Conservation (phyloP, 2,113 vertebrate genomes). For the Bubo bubo region DNA sequence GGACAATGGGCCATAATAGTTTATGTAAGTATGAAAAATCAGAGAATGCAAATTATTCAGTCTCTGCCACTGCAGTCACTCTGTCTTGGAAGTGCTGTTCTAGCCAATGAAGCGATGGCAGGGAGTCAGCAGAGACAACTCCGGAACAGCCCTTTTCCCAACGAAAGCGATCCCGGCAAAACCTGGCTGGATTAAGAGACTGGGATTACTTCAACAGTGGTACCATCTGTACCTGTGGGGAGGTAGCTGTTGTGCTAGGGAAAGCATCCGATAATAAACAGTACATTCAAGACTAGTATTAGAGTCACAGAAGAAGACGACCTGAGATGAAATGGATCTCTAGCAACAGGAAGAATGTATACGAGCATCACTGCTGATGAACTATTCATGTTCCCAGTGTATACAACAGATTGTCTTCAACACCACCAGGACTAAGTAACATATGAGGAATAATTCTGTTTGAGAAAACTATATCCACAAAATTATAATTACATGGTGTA, state of each 20-base stretch:
- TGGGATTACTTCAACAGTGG: background rate
- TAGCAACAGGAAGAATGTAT: accelerated
- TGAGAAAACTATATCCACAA: background rate
- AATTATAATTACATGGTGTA: background rate
- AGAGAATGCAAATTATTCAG: background rate
- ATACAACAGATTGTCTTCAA: background rate
- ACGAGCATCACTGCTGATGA: accelerated
- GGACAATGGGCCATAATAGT: background rate
- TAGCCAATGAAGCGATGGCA: background rate
- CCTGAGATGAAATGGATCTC: background rate
- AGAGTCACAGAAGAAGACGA: background rate
- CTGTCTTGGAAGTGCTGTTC: background rate
- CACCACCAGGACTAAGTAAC: too few species aligned
- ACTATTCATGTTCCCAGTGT: accelerated
- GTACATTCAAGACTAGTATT: background rate
- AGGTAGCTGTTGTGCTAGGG: background rate
- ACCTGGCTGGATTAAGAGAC: too few species aligned
- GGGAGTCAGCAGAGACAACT: background rate
- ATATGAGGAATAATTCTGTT: background rate
- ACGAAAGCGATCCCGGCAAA: background rate
- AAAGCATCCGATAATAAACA: background rate
- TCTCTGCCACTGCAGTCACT: too few species aligned
- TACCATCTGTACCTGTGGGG: too few species aligned
- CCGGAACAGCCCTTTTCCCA: background rate
- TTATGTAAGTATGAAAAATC: background rate